Percentiles rank a stretch among this genome's conserved stretches.
phyloP scores from a whole-genome alignment of 2,888 invertebrate species.

The Notocelia uddmanniana region DNA sequence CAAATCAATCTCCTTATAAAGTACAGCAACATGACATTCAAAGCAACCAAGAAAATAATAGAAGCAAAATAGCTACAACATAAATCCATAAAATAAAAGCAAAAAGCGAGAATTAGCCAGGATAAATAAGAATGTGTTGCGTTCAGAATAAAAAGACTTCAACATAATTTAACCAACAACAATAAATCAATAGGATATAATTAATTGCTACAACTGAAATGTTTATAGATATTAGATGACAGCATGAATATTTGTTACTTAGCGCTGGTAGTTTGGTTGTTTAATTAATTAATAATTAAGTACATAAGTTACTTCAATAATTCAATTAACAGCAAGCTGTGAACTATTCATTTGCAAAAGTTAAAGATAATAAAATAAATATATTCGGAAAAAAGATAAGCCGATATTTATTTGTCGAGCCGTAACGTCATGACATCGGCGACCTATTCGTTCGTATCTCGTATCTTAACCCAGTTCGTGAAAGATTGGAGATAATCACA shows the following conservation, averaged over 20 bases:
- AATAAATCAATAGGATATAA: slow-evolving; percentile 21
- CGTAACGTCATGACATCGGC: slow-evolving; percentile 19
- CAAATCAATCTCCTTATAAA: not conserved
- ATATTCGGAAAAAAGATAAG: slow-evolving; percentile 12
- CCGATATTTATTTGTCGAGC: slow-evolving; percentile 11
- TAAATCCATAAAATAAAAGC: not conserved
- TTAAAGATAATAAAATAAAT: no score
- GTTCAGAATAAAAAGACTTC: slow-evolving; percentile 1
- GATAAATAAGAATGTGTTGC: slow-evolving; percentile 2
- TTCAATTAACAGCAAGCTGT: not conserved
- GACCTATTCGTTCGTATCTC: slow-evolving; percentile 37
- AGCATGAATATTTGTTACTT: not conserved
- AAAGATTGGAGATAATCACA: slow-evolving; percentile 33
- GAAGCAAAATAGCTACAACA: not conserved
- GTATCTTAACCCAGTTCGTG: slow-evolving; percentile 36
- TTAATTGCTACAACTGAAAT: not conserved
- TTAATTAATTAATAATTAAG: not conserved
- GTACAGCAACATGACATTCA: not conserved
- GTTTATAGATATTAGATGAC: slow-evolving; percentile 1
- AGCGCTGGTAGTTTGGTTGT: not conserved
- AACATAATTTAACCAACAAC: slow-evolving; percentile 19
- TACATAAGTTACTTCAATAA: not conserved
- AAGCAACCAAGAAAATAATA: not conserved
- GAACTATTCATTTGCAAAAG: not conserved
- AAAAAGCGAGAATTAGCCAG: not conserved